Percentiles rank a stretch among this genome's conserved stretches.
These are phyloP conservation scores for Smithornis capensis DNA, from an alignment of 2,113 vertebrate species.

Conservation along the genomic window DNA sequence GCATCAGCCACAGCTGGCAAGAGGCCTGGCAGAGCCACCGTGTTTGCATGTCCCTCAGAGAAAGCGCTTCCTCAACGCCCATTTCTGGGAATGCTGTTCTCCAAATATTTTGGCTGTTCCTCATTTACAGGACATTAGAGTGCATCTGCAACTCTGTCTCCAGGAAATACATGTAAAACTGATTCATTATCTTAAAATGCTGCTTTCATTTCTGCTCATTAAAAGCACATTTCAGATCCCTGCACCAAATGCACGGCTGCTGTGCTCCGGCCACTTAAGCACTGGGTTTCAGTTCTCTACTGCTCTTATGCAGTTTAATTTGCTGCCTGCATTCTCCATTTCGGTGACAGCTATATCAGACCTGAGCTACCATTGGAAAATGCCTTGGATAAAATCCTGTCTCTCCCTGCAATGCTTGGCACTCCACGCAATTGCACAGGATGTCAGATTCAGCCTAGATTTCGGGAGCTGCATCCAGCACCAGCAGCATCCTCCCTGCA, in stretches of 20 bases:
- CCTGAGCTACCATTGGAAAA: neutral
- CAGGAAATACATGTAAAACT: neutral
- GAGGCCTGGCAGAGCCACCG: neutral
- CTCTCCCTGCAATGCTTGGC: neutral
- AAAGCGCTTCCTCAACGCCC: neutral
- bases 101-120: neutral
- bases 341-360: neutral
- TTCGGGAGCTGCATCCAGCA: neutral
- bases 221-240: constrained; percentile 6
- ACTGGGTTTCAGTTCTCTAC: neutral
- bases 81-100: neutral
- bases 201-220: constrained; percentile 33
- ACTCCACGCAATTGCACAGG: neutral
- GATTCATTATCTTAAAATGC: constrained; percentile 24
- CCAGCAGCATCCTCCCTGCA: neutral
- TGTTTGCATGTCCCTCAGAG: neutral
- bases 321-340: neutral
- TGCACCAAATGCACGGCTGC: neutral
- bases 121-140: neutral
- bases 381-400: neutral
- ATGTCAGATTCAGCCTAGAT: neutral
- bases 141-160: neutral
- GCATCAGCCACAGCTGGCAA: neutral
- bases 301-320: neutral
- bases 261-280: neutral